phyloP scores from a whole-genome alignment of 1,140 invertebrate genomes.

The Cepaea nemoralis region DNA sequence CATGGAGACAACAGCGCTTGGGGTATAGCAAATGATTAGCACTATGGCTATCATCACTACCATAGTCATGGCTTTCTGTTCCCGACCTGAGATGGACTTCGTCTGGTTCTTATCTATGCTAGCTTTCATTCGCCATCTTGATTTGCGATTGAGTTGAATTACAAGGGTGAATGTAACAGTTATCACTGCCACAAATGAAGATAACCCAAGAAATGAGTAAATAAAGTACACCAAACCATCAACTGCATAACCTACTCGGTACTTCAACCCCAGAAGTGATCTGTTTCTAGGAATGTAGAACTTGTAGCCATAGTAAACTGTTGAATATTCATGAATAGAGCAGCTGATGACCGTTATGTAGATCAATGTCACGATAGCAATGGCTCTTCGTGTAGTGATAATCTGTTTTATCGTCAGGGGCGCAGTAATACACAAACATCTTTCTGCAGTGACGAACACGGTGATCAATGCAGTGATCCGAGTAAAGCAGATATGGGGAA shows the following conservation, averaged over 20 bases:
- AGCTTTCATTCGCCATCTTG: neutral
- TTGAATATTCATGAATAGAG: neutral
- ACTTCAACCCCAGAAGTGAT: slow-evolving; percentile 5
- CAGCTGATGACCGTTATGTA: neutral
- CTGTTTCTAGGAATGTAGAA: neutral
- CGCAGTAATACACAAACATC: too few species aligned
- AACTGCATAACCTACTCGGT: neutral
- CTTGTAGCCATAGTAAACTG: neutral
- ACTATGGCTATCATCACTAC: neutral
- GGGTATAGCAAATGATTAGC: neutral
- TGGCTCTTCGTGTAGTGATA: neutral
- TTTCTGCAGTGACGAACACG: slow-evolving; percentile 14
- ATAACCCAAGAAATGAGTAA: neutral
- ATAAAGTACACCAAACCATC: neutral
- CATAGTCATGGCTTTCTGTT: neutral
- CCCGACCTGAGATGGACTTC: neutral
- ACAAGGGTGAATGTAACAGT: neutral
- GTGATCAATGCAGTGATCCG: neutral
- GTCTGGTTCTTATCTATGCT: neutral
- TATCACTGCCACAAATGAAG: neutral
- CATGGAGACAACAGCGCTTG: neutral
- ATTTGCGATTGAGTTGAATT: neutral
- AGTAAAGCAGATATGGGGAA: slow-evolving; percentile 16
- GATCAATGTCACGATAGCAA: neutral
- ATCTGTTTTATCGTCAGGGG: neutral